These are phyloP conservation scores for Nesogale talazaci DNA, from an alignment of 2,113 vertebrate species.

Conservation along the genomic window DNA sequence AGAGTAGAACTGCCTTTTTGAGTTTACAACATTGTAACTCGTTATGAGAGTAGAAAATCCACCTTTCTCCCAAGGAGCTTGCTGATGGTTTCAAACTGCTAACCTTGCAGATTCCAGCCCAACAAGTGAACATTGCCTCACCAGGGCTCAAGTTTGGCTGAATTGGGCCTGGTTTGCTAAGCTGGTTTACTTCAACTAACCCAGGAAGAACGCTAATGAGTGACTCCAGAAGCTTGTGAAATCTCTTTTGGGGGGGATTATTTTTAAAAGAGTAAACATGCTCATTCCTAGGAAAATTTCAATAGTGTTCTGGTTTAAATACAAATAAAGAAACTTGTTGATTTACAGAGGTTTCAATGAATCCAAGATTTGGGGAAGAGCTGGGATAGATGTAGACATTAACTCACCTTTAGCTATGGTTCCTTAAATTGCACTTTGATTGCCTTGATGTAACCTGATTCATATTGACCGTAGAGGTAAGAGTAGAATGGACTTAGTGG, in stretches of 20 bases:
- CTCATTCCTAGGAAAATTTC: slow-evolving; percentile 64
- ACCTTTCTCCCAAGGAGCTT: too few species aligned
- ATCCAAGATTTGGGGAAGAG: slow-evolving; percentile 52
- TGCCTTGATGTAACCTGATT: too few species aligned
- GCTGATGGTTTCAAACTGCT: too few species aligned
- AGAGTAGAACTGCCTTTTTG: too few species aligned
- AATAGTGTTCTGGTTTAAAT: slow-evolving; percentile 41
- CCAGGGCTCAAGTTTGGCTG: not conserved
- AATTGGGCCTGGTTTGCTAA: not conserved
- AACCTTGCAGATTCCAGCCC: too few species aligned
- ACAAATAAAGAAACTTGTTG: slow-evolving; percentile 51
- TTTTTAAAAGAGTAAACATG: slow-evolving; percentile 64
- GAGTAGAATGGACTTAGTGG: too few species aligned
- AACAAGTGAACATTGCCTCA: not conserved
- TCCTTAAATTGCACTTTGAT: slow-evolving; percentile 42
- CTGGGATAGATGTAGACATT: slow-evolving; percentile 11
- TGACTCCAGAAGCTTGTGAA: slow-evolving; percentile 49
- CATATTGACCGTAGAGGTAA: too few species aligned
- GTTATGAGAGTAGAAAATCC: too few species aligned
- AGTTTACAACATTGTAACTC: too few species aligned
- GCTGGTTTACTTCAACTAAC: slow-evolving; percentile 50
- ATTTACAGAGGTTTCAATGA: slow-evolving; percentile 54
- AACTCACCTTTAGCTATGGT: slow-evolving; percentile 51
- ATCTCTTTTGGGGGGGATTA: slow-evolving; percentile 65
- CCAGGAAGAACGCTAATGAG: not conserved